Conservation (phyloP, 1,140 invertebrate species). For the Drosophila malerkotliana region DNA sequence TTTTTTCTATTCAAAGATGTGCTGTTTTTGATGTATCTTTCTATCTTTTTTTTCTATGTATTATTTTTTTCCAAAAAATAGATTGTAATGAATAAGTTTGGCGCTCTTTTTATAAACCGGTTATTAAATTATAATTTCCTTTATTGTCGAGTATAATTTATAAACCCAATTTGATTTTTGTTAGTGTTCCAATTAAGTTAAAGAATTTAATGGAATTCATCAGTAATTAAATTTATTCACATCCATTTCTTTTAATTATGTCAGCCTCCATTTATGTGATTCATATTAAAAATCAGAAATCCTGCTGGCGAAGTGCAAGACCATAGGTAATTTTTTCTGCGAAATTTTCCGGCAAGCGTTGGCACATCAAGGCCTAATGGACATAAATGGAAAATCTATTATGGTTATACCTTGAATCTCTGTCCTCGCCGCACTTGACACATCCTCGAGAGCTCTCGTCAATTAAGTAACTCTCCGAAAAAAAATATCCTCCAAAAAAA, state of each 20-base stretch:
- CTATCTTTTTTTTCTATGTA: no score
- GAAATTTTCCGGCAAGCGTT: slow-evolving; percentile 11
- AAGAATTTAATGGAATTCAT: neutral
- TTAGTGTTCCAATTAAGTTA: neutral
- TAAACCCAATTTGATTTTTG: no score
- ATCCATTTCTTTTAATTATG: slow-evolving; percentile 26
- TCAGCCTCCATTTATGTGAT: slow-evolving; percentile 14
- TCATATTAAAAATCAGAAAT: slow-evolving; percentile 22
- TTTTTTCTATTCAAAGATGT: no score
- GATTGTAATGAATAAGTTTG: no score
- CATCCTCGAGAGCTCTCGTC: slow-evolving; percentile 55
- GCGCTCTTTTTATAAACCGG: no score
- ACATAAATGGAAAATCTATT: slow-evolving; percentile 78
- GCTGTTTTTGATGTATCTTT: no score
- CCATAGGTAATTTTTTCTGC: slow-evolving; percentile 5
- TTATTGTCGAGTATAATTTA: no score
- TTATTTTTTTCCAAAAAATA: no score
- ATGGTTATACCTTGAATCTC: slow-evolving; percentile 32
- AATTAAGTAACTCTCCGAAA: slow-evolving; percentile 51
- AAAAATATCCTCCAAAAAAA: slow-evolving; percentile 9
- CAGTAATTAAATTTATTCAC: neutral
- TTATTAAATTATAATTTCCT: no score
- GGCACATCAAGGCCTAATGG: slow-evolving; percentile 55
- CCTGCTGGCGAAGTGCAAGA: neutral
- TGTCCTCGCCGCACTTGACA: slow-evolving; percentile 39